Percentiles rank a stretch among this genome's conserved stretches.
phyloP scores from a whole-genome alignment of 2,113 vertebrate species.

The Esox niger region DNA sequence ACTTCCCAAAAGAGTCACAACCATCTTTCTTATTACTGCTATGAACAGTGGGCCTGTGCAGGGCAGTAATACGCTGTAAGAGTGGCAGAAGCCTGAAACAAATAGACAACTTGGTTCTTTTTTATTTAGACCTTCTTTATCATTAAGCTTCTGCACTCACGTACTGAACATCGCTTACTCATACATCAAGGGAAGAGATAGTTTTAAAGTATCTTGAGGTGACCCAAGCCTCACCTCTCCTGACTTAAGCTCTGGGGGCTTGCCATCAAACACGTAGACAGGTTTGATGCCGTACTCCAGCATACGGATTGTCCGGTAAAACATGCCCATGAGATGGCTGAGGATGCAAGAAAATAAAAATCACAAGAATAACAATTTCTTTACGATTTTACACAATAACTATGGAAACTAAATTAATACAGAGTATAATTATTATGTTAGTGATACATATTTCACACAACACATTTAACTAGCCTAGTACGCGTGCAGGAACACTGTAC shows the following conservation, averaged over 20 bases:
- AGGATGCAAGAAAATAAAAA: neutral
- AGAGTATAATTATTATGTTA: neutral
- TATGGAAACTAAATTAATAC: neutral
- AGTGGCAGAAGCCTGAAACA: no score
- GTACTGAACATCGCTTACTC: no score
- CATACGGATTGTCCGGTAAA: constrained; percentile 97
- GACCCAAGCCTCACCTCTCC: constrained; percentile 76
- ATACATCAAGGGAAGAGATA: no score
- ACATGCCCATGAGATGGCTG: constrained; percentile 97
- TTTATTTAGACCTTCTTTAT: no score
- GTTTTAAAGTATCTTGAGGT: neutral
- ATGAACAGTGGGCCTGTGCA: no score
- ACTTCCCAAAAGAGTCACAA: no score
- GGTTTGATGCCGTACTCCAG: constrained; percentile 94
- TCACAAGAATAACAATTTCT: neutral
- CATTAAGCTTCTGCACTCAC: no score
- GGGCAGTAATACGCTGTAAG: no score
- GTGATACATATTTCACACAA: no score
- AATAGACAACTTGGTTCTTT: no score
- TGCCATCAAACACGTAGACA: constrained; percentile 93
- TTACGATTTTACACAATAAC: no score
- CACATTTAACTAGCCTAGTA: neutral
- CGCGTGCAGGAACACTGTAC: constrained; percentile 37
- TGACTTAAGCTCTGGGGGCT: constrained; percentile 89
- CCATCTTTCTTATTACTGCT: no score